phyloP scores from a whole-genome alignment of 2,113 vertebrate genomes.

The Carlito syrichta region DNA sequence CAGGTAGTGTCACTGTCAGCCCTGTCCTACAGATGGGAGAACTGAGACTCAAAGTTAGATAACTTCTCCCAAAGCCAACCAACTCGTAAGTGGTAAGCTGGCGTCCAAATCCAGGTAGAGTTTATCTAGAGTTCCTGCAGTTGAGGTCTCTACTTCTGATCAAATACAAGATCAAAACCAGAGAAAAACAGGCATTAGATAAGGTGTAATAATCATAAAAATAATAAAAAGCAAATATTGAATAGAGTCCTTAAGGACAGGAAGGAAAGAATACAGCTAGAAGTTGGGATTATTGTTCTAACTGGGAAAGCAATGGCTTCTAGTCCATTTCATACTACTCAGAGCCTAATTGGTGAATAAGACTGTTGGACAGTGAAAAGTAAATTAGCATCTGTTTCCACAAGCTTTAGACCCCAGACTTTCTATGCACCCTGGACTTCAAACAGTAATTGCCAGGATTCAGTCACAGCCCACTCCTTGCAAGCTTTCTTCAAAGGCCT shows the following conservation, averaged over 20 bases:
- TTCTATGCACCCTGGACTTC: background rate
- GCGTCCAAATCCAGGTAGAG: background rate
- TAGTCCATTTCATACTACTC: background rate
- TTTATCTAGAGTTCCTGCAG: background rate
- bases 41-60: background rate
- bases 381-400: background rate
- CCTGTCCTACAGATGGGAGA: background rate
- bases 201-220: background rate
- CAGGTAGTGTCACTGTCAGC: background rate
- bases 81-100: background rate
- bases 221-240: background rate
- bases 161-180: background rate
- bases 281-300: background rate
- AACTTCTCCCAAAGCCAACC: background rate
- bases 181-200: background rate
- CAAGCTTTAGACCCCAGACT: background rate
- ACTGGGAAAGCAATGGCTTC: background rate
- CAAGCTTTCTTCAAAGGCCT: background rate
- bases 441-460: background rate
- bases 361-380: background rate
- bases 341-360: rapidly evolving
- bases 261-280: background rate
- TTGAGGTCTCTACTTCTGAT: background rate
- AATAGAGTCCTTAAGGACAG: background rate
- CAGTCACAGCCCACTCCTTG: rapidly evolving